phyloP scores from a whole-genome alignment of 1,140 invertebrate species.

The Megathymus violae region DNA sequence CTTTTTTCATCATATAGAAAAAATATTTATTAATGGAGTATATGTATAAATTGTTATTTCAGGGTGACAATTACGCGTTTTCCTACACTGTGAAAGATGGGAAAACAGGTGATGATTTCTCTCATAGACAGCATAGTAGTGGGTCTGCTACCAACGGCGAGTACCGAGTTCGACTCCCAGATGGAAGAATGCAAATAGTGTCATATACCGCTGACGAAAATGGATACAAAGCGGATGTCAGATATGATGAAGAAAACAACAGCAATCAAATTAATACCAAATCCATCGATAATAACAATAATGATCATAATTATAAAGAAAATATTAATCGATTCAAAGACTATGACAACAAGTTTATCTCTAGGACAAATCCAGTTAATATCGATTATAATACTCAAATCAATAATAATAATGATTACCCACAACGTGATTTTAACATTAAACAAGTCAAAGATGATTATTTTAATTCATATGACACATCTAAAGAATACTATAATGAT shows the following conservation, averaged over 20 bases:
- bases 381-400: conserved; percentile 3
- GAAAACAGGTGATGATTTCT: conserved; percentile 84
- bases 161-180: conserved; percentile 89
- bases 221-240: conserved; percentile 84
- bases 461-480: conserved; percentile 52
- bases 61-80: conserved; percentile 84
- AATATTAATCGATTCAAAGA: too few species aligned
- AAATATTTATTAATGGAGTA: too few species aligned
- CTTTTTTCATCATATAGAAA: too few species aligned
- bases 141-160: conserved; percentile 85
- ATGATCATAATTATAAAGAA: too few species aligned
- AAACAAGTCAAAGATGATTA: conserved; percentile 56
- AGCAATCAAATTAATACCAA: conserved; percentile 35
- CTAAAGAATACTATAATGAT: conserved; percentile 66
- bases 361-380: conserved; percentile 19
- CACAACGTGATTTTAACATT: conserved; percentile 25
- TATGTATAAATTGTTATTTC: conserved; percentile 41
- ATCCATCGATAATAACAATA: conserved; percentile 31
- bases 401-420: conserved; percentile 32
- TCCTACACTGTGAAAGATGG: conserved; percentile 83
- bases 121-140: conserved; percentile 82
- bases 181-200: conserved; percentile 88
- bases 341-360: conserved; percentile 33
- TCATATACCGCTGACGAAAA: conserved; percentile 84
- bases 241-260: conserved; percentile 74